Base-by-base conservation (phyloP, 2,888 invertebrate species). In the Nowickia ferox region DNA sequence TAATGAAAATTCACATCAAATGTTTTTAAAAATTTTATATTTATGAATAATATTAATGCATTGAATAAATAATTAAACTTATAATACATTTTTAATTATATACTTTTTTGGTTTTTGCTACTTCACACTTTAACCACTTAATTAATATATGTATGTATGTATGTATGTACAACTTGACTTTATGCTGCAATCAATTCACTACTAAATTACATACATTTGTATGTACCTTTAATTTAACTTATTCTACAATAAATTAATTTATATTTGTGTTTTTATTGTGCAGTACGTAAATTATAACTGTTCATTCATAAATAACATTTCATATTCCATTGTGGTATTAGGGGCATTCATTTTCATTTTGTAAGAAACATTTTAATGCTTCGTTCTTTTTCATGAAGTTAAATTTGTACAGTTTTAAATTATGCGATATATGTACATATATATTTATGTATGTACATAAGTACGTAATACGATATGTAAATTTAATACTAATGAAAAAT, bases 1-100 rank as follows among this genome's bases (percentile, higher is more conserved):
- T 89, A 89, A 76, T 87, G 74, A 59, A 92, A 91, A 76, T 86
- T 89, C 46, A 90, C 90, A 87, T 90, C 84, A 19, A 92, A 89
- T 55, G 88, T 83, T 51, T 51, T 53, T 63, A 63, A 66, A 74
- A 19, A 46, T 66, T 76, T 76, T 13, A 86, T 78, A 63, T 84
- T 80, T 76, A 72, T 68, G 30, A 42, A 55, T 75, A 89, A 84
- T 76, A 90, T 65, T 84, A 88, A 88, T 79, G 89, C 11, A 66
- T 51, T 78, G 9, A 81, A 59, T 30, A 77, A 53, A 78, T 63
- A 68, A 63, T 30, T 72, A 15, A 65, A 65, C 40, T 84, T 68
- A 11, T 59, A 71, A 77, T 38, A 68, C 81, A 68, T 76, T 84
- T 61, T 55, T 15, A 68, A 42, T 22, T 22, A 63, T 10, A 9